Percentiles rank a stretch among this genome's conserved stretches.
Evolutionary conservation across 2,888 invertebrate species (phyloP).

Genomic region (Carcina quercana): DNA sequence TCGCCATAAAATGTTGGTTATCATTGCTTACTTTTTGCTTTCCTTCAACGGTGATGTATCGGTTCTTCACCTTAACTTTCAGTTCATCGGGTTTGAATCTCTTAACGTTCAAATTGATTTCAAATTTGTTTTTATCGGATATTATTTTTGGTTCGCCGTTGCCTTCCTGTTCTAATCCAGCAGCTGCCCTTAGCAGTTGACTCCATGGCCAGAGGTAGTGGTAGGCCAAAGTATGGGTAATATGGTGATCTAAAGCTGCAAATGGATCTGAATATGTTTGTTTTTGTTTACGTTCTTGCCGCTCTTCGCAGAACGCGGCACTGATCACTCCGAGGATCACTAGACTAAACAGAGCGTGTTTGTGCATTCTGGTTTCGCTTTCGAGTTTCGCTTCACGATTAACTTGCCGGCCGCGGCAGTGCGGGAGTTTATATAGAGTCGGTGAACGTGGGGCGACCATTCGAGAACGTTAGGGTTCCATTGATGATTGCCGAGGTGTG

Average conservation of each 20-base stretch:
- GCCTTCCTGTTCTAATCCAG: slow-evolving; percentile 42
- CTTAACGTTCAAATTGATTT: slow-evolving; percentile 48
- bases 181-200: slow-evolving; percentile 50
- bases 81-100: slow-evolving; percentile 57
- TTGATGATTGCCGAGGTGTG: slow-evolving; percentile 43
- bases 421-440: slow-evolving; percentile 55
- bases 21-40: slow-evolving; percentile 42
- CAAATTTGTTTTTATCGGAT: slow-evolving; percentile 46
- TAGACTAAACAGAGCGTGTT: slow-evolving; percentile 35
- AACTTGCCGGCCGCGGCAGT: slow-evolving; percentile 25
- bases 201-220: slow-evolving; percentile 65
- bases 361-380: slow-evolving; percentile 38
- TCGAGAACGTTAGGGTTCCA: slow-evolving; percentile 55
- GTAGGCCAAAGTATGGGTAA: slow-evolving; percentile 50
- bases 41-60: slow-evolving; percentile 54
- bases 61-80: slow-evolving; percentile 56
- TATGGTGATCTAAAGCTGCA: slow-evolving; percentile 45
- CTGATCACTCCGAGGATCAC: slow-evolving; percentile 35
- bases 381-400: slow-evolving; percentile 30
- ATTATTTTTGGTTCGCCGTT: slow-evolving; percentile 51
- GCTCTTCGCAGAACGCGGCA: slow-evolving; percentile 29
- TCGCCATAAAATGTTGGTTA: slow-evolving; percentile 42
- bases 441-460: slow-evolving; percentile 34
- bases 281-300: slow-evolving; percentile 28
- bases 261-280: slow-evolving; percentile 45